Conservation (phyloP, 2,888 invertebrate species). For the Erebia epiphron region DNA sequence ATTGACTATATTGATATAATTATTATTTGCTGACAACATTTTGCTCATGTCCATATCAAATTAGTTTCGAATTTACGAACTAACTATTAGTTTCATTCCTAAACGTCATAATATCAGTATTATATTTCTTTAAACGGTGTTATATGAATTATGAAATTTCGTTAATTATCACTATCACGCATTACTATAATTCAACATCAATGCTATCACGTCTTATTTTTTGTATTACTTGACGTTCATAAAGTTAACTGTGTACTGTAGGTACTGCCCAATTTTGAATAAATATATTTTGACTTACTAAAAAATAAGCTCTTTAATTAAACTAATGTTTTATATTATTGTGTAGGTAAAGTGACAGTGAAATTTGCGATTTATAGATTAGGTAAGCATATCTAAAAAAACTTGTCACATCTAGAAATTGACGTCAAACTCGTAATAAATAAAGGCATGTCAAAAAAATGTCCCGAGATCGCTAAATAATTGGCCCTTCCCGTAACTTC, state of each 20-base stretch:
- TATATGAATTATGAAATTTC: no score
- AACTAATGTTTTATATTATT: no score
- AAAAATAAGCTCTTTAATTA: no score
- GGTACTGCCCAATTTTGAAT: no score
- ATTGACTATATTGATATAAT: background rate
- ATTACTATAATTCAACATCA: no score
- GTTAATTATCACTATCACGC: no score
- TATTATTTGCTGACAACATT: constrained; percentile 2
- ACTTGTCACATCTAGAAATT: constrained; percentile 16
- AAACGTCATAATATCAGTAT: background rate
- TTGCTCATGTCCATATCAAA: background rate
- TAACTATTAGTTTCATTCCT: background rate
- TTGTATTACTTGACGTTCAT: no score
- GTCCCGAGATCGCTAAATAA: constrained; percentile 31
- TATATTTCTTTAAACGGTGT: background rate
- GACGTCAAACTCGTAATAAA: constrained; percentile 11
- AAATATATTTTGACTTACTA: no score
- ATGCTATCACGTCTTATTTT: no score
- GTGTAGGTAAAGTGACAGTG: no score
- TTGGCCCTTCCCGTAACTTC: constrained; percentile 31
- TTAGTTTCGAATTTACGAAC: background rate
- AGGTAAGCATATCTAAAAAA: background rate
- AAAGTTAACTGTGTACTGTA: no score
- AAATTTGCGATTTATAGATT: no score
- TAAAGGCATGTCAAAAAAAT: constrained; percentile 27